phyloP scores from a whole-genome alignment of 2,797 vertebrate genomes.

The Microcaecilia unicolor region DNA sequence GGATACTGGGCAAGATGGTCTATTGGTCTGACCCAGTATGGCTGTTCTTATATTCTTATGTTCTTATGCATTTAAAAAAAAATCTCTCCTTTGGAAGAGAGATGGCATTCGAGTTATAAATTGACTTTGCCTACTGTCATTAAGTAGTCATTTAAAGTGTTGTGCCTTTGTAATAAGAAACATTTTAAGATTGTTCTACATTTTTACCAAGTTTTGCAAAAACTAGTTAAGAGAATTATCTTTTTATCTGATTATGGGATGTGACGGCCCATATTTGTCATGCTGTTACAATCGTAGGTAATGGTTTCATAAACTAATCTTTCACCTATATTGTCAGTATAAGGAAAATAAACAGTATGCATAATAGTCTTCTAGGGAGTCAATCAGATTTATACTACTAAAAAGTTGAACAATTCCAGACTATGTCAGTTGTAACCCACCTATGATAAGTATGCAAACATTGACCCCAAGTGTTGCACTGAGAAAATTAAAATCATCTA shows the following conservation, averaged over 20 bases:
- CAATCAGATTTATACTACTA: slow-evolving; percentile 36
- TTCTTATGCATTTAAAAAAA: too few relatives aligned
- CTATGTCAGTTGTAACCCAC: slow-evolving; percentile 42
- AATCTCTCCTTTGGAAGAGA: too few relatives aligned
- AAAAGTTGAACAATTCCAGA: slow-evolving; percentile 33
- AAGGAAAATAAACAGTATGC: slow-evolving; percentile 51
- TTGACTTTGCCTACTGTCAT: too few relatives aligned
- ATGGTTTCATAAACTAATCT: slow-evolving; percentile 54
- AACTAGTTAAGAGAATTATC: too few relatives aligned
- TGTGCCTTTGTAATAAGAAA: too few relatives aligned
- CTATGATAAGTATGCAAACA: slow-evolving; percentile 47
- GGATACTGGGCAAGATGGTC: too few relatives aligned
- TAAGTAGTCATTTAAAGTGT: too few relatives aligned
- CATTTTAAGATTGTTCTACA: too few relatives aligned
- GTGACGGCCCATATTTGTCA: slow-evolving; percentile 44
- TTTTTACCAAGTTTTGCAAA: too few relatives aligned
- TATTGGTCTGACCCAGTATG: too few relatives aligned
- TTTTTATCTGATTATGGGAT: slow-evolving; percentile 31
- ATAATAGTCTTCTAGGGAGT: slow-evolving; percentile 26
- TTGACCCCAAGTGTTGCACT: slow-evolving; percentile 43
- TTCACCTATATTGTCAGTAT: slow-evolving; percentile 43
- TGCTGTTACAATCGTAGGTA: slow-evolving; percentile 44
- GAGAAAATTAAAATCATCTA: slow-evolving; percentile 53
- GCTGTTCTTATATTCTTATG: too few relatives aligned
- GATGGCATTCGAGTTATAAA: too few relatives aligned